Percentiles rank a stretch among this genome's conserved stretches.
phyloP scores from a whole-genome alignment of 2,888 invertebrate species.

The Abrostola tripartita region DNA sequence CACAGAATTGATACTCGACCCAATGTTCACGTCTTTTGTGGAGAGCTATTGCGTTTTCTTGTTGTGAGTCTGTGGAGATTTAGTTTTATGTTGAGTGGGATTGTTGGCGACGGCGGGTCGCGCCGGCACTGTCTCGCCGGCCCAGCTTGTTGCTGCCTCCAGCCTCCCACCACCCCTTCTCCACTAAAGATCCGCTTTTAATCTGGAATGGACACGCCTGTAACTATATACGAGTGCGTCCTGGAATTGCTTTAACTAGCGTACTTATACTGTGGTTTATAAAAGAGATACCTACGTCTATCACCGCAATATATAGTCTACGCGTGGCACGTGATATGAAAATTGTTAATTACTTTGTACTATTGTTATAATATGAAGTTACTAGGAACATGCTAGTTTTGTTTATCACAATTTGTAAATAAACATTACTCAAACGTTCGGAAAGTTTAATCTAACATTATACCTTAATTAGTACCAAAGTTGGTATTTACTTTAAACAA shows the following conservation, averaged over 20 bases:
- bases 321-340: too few relatives aligned
- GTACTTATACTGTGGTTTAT: slow-evolving; percentile 18
- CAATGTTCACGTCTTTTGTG: slow-evolving; percentile 66
- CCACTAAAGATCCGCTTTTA: slow-evolving; percentile 60
- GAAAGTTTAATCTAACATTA: too few relatives aligned
- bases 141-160: slow-evolving; percentile 70
- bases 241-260: slow-evolving; percentile 43
- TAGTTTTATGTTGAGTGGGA: slow-evolving; percentile 82
- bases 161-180: slow-evolving; percentile 57
- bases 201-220: slow-evolving; percentile 57
- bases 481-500: too few relatives aligned
- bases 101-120: slow-evolving; percentile 80
- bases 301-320: too few relatives aligned
- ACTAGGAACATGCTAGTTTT: too few relatives aligned
- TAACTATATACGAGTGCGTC: slow-evolving; percentile 37
- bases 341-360: too few relatives aligned
- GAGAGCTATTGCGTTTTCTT: slow-evolving; percentile 74
- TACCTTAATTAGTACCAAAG: too few relatives aligned
- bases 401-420: too few relatives aligned
- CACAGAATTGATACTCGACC: slow-evolving; percentile 65
- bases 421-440: too few relatives aligned
- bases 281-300: background rate
- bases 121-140: slow-evolving; percentile 73
- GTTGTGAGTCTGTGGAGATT: slow-evolving; percentile 71
- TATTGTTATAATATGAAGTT: too few relatives aligned